Conservation (phyloP, 2,888 invertebrate genomes). For the Ferrisia virgata region DNA sequence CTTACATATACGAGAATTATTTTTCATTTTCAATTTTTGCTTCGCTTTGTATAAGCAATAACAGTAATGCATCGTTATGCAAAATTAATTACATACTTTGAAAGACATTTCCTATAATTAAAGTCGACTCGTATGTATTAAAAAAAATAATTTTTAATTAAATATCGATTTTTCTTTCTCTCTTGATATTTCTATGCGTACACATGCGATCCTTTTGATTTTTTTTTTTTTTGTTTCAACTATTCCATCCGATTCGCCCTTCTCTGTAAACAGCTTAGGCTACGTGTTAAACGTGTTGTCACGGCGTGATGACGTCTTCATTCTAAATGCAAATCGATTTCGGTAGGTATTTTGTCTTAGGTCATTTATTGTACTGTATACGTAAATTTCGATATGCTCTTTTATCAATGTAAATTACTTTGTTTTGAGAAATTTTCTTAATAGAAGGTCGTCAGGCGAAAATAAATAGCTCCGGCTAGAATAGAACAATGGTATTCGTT, state of each 20-base stretch:
- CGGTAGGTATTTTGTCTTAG: neutral
- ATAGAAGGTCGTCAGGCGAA: neutral
- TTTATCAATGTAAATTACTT: neutral
- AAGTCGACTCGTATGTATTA: neutral
- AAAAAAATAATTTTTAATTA: neutral
- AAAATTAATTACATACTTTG: neutral
- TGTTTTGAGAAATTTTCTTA: neutral
- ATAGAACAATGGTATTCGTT: neutral
- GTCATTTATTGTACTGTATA: neutral
- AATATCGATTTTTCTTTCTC: constrained; percentile 9
- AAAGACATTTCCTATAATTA: constrained; percentile 7
- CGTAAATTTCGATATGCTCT: constrained; percentile 1
- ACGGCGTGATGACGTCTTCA: neutral
- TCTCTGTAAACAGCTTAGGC: neutral
- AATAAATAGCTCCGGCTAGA: neutral
- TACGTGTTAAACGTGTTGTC: neutral
- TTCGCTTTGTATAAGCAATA: neutral
- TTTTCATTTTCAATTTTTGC: neutral
- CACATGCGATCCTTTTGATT: neutral
- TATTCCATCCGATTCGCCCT: neutral
- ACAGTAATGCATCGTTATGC: neutral
- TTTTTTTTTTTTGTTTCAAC: neutral
- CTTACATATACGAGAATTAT: neutral
- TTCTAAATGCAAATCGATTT: constrained; percentile 10
- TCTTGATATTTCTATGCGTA: neutral